phyloP scores from a whole-genome alignment of 2,797 vertebrate genomes.

The Oophaga sylvatica region DNA sequence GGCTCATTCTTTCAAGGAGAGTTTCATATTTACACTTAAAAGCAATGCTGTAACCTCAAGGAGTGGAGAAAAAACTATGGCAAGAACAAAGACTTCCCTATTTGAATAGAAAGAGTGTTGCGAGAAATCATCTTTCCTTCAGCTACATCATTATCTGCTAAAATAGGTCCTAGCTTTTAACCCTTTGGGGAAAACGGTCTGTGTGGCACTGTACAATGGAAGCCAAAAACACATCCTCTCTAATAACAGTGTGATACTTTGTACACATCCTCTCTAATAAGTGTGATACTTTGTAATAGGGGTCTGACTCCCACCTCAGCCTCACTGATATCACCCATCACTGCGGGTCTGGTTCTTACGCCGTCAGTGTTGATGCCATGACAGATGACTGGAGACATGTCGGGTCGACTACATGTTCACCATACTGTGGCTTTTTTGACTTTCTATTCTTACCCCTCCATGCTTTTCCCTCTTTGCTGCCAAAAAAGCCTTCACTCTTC shows the following conservation, averaged over 20 bases:
- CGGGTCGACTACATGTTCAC: no score
- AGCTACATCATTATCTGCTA: conserved; percentile 47
- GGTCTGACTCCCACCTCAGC: not conserved
- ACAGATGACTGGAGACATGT: not conserved
- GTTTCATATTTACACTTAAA: conserved; percentile 60
- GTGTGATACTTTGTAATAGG: no score
- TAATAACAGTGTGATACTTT: not conserved
- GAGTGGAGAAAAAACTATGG: conserved; percentile 51
- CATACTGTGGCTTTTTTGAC: no score
- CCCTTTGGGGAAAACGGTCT: not conserved
- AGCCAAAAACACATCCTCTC: not conserved
- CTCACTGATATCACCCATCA: not conserved
- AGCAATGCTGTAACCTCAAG: conserved; percentile 58
- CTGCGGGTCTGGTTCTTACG: not conserved
- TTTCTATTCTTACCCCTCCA: no score
- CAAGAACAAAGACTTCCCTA: conserved; percentile 51
- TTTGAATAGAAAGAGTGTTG: conserved; percentile 48
- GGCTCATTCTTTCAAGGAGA: conserved; percentile 53
- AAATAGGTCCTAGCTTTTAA: conserved; percentile 31
- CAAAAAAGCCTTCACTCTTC: no score
- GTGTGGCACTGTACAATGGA: not conserved
- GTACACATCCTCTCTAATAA: not conserved
- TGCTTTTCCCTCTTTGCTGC: no score
- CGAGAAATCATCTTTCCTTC: conserved; percentile 41
- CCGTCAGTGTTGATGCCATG: not conserved